phyloP scores from a whole-genome alignment of 2,113 vertebrate species.

The Gorsachius goisagi region DNA sequence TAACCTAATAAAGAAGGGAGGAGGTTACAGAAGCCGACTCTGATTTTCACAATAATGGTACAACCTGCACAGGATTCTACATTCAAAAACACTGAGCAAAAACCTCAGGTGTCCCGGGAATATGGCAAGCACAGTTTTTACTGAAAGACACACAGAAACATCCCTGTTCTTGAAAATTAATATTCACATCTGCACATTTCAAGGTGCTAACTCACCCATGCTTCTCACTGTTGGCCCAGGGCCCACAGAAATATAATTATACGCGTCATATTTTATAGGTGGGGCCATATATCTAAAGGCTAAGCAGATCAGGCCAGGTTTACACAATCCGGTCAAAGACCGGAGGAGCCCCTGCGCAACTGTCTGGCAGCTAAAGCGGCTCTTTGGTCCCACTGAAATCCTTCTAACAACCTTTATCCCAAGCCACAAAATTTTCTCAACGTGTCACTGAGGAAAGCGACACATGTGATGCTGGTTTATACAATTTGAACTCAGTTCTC shows the following conservation, averaged over 20 bases:
- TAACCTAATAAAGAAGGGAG: background rate
- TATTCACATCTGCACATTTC: background rate
- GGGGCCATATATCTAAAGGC: background rate
- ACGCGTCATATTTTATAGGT: background rate
- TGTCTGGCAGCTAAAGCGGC: background rate
- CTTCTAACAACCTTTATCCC: background rate
- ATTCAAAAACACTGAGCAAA: background rate
- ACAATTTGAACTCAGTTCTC: background rate
- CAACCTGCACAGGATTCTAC: background rate
- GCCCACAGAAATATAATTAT: background rate
- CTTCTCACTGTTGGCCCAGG: background rate
- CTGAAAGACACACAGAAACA: background rate
- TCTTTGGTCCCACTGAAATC: background rate
- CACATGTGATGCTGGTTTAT: accelerated
- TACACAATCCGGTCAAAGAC: background rate
- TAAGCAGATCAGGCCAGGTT: background rate
- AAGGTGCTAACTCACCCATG: background rate
- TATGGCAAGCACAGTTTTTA: background rate
- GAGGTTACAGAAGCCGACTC: background rate
- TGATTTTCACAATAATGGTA: constrained; percentile 20
- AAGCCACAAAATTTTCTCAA: background rate
- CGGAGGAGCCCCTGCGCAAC: background rate
- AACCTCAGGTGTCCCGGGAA: background rate
- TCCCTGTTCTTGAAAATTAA: background rate
- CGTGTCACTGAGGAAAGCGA: background rate